phyloP scores from a whole-genome alignment of 1,140 invertebrate genomes.

The Sycobia sp. region DNA sequence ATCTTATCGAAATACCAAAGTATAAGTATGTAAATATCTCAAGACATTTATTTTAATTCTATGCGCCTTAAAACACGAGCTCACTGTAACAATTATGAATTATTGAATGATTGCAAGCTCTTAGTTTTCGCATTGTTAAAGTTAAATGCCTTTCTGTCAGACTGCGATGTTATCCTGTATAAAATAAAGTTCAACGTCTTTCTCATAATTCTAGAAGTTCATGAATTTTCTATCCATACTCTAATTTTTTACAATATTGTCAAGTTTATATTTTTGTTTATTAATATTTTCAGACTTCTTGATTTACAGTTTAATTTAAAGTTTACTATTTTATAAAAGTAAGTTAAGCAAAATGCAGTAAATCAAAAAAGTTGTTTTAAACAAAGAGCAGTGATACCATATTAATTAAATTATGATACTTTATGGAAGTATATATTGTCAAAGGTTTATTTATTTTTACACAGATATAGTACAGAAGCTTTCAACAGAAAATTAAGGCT shows the following conservation, averaged over 20 bases:
- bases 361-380: too few relatives aligned
- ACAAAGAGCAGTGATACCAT: too few relatives aligned
- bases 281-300: neutral
- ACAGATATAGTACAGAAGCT: slow-evolving; percentile 11
- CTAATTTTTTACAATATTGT: neutral
- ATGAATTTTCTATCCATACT: neutral
- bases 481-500: slow-evolving; percentile 1
- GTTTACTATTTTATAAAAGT: neutral
- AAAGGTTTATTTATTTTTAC: neutral
- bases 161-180: slow-evolving; percentile 42
- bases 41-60: slow-evolving; percentile 49
- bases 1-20: slow-evolving; percentile 55
- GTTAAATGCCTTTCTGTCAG: slow-evolving; percentile 25
- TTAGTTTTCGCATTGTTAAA: slow-evolving; percentile 25
- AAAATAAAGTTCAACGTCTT: slow-evolving; percentile 50
- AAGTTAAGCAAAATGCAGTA: neutral
- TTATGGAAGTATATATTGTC: neutral
- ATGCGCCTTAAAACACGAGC: slow-evolving; percentile 21
- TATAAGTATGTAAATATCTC: slow-evolving; percentile 50
- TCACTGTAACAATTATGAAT: slow-evolving; percentile 29
- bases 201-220: slow-evolving; percentile 36
- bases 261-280: neutral
- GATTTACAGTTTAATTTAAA: neutral
- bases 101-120: slow-evolving; percentile 26
- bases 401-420: too few relatives aligned